Conservation (phyloP, 30 jellyfish, hydroid and myxozoan genomes). For the Catostylus mosaicus region DNA sequence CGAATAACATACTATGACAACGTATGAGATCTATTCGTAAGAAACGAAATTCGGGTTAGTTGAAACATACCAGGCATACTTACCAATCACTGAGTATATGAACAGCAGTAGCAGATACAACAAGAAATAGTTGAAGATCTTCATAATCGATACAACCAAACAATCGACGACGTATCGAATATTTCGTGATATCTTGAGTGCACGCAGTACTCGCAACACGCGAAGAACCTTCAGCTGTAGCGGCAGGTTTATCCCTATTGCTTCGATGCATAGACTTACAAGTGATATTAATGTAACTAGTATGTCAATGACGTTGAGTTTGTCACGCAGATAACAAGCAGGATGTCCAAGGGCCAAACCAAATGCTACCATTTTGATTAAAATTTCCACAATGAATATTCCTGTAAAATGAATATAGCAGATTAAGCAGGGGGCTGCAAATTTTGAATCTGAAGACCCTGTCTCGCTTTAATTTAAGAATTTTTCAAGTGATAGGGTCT, state of each 20-base stretch:
- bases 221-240: constrained; percentile 68
- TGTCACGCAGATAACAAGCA: constrained; percentile 75
- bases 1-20: too few relatives aligned
- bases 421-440: too few relatives aligned
- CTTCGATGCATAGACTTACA: constrained; percentile 31
- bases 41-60: too few relatives aligned
- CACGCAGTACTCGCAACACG: constrained; percentile 80
- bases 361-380: constrained; percentile 72
- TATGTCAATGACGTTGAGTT: constrained; percentile 73
- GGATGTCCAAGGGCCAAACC: constrained; percentile 80
- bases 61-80: too few relatives aligned
- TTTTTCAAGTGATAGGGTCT: too few relatives aligned
- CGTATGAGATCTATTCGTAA: too few relatives aligned
- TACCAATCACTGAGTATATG: constrained; percentile 84
- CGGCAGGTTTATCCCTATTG: constrained; percentile 39
- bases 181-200: constrained; percentile 58
- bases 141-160: constrained; percentile 60
- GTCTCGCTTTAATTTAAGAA: too few relatives aligned
- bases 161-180: constrained; percentile 76
- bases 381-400: constrained; percentile 69
- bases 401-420: constrained; percentile 38
- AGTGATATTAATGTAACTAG: constrained; percentile 51
- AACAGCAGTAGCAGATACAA: constrained; percentile 68
- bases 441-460: too few relatives aligned
- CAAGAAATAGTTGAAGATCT: constrained; percentile 68